These are phyloP conservation scores for Pandemis heparana DNA, from an alignment of 2,888 invertebrate species.

Conservation along the genomic window DNA sequence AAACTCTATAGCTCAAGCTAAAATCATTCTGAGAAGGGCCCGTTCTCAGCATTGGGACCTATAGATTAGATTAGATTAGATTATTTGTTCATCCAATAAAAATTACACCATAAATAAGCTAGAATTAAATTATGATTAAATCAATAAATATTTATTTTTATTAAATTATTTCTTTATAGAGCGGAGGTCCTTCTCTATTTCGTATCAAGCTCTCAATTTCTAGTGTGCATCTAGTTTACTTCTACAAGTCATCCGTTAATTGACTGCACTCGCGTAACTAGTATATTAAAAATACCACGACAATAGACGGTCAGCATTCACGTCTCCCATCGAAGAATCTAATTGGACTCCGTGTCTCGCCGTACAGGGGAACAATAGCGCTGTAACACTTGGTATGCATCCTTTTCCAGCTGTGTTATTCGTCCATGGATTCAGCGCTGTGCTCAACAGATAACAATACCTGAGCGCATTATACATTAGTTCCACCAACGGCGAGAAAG, in stretches of 20 bases:
- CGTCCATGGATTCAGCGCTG: too few relatives aligned
- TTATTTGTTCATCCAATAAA: too few relatives aligned
- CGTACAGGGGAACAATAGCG: conserved; percentile 20
- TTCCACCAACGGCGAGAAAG: too few relatives aligned
- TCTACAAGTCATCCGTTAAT: neutral
- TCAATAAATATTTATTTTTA: too few relatives aligned
- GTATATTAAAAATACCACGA: conserved; percentile 42
- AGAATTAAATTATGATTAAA: too few relatives aligned
- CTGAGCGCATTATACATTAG: too few relatives aligned
- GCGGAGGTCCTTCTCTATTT: neutral
- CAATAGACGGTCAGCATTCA: conserved; percentile 42
- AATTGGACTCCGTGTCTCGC: conserved; percentile 40
- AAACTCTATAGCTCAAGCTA: too few relatives aligned
- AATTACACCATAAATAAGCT: too few relatives aligned
- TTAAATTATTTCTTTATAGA: neutral
- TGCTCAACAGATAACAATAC: too few relatives aligned
- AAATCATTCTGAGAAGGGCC: too few relatives aligned
- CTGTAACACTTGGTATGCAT: neutral
- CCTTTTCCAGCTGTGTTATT: neutral
- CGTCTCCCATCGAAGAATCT: conserved; percentile 42
- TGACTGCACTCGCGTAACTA: conserved; percentile 34
- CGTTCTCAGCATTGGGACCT: too few relatives aligned
- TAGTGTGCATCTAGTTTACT: neutral
- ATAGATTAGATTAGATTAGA: too few relatives aligned
- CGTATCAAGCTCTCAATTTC: neutral